Conservation (phyloP, 1,140 invertebrate genomes). For the Psix sp. region DNA sequence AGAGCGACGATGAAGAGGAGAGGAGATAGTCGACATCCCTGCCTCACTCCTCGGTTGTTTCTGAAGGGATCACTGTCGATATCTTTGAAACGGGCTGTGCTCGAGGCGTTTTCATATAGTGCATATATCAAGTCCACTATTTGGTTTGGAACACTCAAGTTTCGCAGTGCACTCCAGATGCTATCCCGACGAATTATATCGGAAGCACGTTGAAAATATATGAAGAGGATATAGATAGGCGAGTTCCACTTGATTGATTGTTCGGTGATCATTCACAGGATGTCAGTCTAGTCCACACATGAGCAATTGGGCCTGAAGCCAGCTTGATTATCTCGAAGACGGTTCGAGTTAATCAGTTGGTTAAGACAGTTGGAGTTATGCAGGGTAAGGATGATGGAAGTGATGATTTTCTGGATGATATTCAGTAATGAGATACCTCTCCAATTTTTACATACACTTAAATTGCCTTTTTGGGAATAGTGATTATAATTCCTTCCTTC, state of each 20-base stretch:
- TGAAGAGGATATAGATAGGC: slow-evolving; percentile 9
- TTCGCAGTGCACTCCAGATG: slow-evolving; percentile 4
- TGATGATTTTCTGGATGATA: too few species aligned
- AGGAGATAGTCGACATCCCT: slow-evolving; percentile 10
- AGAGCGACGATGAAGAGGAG: slow-evolving; percentile 10
- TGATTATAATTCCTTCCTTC: too few species aligned
- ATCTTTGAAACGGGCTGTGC: slow-evolving; percentile 13
- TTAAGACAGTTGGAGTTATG: too few species aligned
- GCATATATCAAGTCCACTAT: slow-evolving; percentile 8
- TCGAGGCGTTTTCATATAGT: slow-evolving; percentile 12
- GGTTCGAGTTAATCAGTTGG: too few species aligned
- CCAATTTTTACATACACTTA: too few species aligned
- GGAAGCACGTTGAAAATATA: slow-evolving; percentile 19
- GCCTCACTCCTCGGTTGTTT: slow-evolving; percentile 19
- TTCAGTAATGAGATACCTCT: too few species aligned
- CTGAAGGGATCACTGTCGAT: slow-evolving; percentile 6
- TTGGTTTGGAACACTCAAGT: slow-evolving; percentile 3
- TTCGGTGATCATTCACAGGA: slow-evolving; percentile 15
- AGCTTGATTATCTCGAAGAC: too few species aligned
- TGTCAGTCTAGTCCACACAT: slow-evolving; percentile 29
- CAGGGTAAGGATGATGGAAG: too few species aligned
- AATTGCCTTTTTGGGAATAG: too few species aligned
- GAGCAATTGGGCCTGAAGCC: slow-evolving; percentile 23
- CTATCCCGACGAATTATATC: background rate
- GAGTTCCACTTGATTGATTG: slow-evolving; percentile 28